Evolutionary conservation across 2,888 invertebrate genomes (phyloP).

Genomic region (Ryuthela nishihirai): DNA sequence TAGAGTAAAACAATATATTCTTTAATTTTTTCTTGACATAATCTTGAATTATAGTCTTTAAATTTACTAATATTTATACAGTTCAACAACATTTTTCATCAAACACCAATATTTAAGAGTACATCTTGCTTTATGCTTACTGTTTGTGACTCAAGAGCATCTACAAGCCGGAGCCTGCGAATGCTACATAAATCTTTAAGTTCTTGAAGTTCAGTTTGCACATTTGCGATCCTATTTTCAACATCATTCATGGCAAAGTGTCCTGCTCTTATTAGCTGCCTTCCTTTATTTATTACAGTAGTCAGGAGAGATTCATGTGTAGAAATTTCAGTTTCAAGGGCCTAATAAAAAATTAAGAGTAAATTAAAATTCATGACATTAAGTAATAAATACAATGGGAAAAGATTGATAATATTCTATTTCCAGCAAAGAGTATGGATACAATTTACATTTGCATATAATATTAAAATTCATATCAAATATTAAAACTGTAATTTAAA

Average conservation of each 20-base stretch:
- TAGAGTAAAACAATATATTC: too few relatives aligned
- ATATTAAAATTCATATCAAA: too few relatives aligned
- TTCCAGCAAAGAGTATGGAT: background rate
- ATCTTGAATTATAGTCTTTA: too few relatives aligned
- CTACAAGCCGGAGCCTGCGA: conserved; percentile 67
- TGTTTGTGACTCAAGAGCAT: conserved; percentile 73
- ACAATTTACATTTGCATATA: too few relatives aligned
- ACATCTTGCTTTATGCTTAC: too few relatives aligned
- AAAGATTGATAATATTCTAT: background rate
- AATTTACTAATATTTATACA: too few relatives aligned
- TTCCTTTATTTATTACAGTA: conserved; percentile 67
- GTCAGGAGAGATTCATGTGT: conserved; percentile 80
- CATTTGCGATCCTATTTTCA: conserved; percentile 62
- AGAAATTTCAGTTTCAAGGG: conserved; percentile 79
- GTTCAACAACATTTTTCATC: too few relatives aligned
- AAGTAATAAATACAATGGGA: background rate
- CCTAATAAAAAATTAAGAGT: conserved; percentile 44
- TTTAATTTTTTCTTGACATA: too few relatives aligned
- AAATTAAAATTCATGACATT: background rate
- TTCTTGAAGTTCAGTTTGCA: conserved; percentile 66
- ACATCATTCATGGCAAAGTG: conserved; percentile 79
- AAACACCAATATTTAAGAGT: too few relatives aligned
- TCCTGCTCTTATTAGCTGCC: conserved; percentile 71
- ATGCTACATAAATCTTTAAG: conserved; percentile 69
- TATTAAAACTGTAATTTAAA: too few relatives aligned